Evolutionary conservation across 1,140 invertebrate genomes (phyloP).

Genomic region (Trachymyrmex cornetzi): DNA sequence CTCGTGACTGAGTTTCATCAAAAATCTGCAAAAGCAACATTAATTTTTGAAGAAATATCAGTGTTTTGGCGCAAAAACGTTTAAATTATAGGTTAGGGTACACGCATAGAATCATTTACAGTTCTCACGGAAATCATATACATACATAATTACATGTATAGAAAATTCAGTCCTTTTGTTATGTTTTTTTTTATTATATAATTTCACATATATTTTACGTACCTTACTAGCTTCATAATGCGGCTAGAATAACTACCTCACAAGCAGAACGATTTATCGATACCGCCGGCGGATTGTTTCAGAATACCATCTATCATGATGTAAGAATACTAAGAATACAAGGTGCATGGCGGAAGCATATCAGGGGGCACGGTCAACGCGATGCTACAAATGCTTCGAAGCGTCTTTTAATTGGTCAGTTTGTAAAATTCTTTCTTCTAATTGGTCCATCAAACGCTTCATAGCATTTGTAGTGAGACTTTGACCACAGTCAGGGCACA

Average conservation of each 20-base stretch:
- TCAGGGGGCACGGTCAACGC: no score
- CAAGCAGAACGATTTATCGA: neutral
- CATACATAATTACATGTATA: neutral
- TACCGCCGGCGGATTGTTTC: constrained; percentile 29
- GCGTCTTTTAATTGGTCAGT: no score
- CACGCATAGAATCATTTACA: neutral
- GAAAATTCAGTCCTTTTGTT: neutral
- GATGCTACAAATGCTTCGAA: no score
- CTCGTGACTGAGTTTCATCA: constrained; percentile 99
- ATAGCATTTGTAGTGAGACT: no score
- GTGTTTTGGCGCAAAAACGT: neutral
- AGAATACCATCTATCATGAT: no score
- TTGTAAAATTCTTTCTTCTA: no score
- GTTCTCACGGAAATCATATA: neutral
- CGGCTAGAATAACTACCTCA: constrained; percentile 33
- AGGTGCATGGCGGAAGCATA: no score
- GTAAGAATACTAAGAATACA: no score
- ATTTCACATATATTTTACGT: constrained; percentile 15
- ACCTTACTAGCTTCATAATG: constrained; percentile 83
- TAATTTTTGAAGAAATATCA: constrained; percentile 18
- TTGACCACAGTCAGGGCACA: no score
- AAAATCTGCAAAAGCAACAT: constrained; percentile 91
- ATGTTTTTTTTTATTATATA: neutral
- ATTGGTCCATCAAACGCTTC: no score
- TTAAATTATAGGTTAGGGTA: neutral